A percentile compares a stretch with the other conserved stretches of the same genome.
These are phyloP conservation scores for Aphidoletes aphidimyza DNA, from an alignment of 2,888 invertebrate genomes.

Conservation along the genomic window DNA sequence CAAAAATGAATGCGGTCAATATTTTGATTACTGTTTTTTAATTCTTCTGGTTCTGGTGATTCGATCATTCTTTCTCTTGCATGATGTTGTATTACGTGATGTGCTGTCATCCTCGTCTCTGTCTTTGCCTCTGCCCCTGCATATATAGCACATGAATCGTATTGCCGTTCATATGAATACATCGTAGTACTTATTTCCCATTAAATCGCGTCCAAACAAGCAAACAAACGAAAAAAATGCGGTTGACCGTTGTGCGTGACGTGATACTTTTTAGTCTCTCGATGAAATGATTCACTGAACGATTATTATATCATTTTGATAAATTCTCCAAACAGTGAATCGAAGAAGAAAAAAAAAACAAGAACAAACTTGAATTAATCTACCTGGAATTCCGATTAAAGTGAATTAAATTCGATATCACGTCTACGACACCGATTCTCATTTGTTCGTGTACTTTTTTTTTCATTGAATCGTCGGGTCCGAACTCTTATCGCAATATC, in stretches of 20 bases:
- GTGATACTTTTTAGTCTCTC: neutral
- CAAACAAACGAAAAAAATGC: neutral
- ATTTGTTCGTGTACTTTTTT: neutral
- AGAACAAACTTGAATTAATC: slow-evolving; percentile 7
- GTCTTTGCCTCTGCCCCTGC: too few relatives aligned
- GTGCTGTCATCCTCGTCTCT: neutral
- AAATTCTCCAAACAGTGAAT: neutral
- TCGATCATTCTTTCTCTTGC: neutral
- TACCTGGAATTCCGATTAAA: slow-evolving; percentile 49
- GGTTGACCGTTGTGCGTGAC: neutral
- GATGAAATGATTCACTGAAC: neutral
- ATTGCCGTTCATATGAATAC: neutral
- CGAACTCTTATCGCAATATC: neutral
- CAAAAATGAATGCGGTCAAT: slow-evolving; percentile 39
- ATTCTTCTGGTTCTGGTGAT: neutral
- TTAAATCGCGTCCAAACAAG: slow-evolving; percentile 10
- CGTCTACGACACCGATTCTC: slow-evolving; percentile 27
- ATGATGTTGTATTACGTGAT: neutral
- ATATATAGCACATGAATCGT: too few relatives aligned
- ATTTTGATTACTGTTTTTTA: neutral
- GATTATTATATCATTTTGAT: slow-evolving; percentile 24
- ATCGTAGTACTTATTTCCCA: neutral
- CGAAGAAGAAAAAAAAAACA: neutral
- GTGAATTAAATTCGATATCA: slow-evolving; percentile 46
- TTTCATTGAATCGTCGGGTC: neutral